Evolutionary conservation across 1,140 invertebrate species (phyloP), one percentile per base, ranked within the genome.

Genomic region (Semibalanus balanoides): DNA sequence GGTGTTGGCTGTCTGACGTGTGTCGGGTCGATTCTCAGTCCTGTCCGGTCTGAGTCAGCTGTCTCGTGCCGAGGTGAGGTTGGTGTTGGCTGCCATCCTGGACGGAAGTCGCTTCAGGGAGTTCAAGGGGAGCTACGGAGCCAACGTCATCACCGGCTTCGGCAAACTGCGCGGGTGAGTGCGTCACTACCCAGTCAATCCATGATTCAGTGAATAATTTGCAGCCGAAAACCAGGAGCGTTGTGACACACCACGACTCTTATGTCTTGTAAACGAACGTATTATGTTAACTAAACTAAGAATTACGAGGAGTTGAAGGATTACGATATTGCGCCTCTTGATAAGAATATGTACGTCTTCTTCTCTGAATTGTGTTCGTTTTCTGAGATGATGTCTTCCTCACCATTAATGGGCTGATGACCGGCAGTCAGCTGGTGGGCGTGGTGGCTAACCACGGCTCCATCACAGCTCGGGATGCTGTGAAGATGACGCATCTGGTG

Each of bases 41-140:
- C n/a, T 78, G 74, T 77, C 75, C 74, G 77, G 78, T n/a, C 31
- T 78, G n/a, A 64, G 75, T 27, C 40, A 35, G 7, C 77, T 80
- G 30, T 76, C 74, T 28, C 76, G 76, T 7, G 35, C 51, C 0
- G 76, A 75, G 73, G 69, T 82, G 74, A 77, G 78, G 71, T 76
- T 73, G 7, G 78, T 82, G 69, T 79, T 83, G 69, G 75, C 78
- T 14, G 78, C 81, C n/a, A 72, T 83, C 51, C 70, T 82, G 19
- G 82, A 83, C 79, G 81, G 80, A 28, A 81, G 80, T 35, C 75
- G 79, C 30, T 83, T 83, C 77, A 74, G 81, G 51, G 81, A 83
- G 75, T 83, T 83, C 77, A 83, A 83, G 77, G 76, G 74, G 29
- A 76, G 73, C 27, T 83, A 80, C 78, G 82, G 82, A 0, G n/a